Conservation (phyloP, 2,797 vertebrate genomes). For the Peromyscus eremicus region DNA sequence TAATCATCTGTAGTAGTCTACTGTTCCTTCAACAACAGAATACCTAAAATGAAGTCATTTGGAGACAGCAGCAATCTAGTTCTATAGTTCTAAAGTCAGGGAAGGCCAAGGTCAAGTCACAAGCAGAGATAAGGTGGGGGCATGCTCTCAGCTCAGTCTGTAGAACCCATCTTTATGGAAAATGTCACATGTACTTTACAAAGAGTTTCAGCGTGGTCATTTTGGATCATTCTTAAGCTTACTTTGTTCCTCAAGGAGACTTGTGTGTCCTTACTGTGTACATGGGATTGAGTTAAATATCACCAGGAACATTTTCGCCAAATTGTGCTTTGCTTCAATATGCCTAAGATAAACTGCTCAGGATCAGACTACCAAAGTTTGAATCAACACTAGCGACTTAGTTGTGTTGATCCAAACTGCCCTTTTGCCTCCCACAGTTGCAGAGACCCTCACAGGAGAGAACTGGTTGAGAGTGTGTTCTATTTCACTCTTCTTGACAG, state of each 20-base stretch:
- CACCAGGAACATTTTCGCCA: background rate
- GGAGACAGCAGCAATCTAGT: background rate
- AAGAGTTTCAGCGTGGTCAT: background rate
- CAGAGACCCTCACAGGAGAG: background rate
- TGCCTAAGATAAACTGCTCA: background rate
- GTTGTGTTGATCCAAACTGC: background rate
- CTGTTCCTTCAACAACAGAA: background rate
- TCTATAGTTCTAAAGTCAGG: background rate
- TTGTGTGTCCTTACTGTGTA: background rate
- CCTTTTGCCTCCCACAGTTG: background rate
- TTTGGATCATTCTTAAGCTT: background rate
- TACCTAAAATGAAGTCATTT: background rate
- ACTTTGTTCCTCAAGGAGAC: background rate
- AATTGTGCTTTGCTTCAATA: background rate
- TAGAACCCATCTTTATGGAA: background rate
- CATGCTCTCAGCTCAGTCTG: background rate
- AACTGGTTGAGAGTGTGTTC: background rate
- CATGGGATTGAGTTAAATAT: background rate
- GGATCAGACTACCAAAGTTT: background rate
- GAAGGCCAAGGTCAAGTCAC: background rate
- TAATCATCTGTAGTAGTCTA: background rate
- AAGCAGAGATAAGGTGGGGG: background rate
- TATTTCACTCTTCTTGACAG: background rate
- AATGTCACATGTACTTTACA: background rate
- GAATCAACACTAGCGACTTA: background rate